Evolutionary conservation across 2,888 invertebrate genomes (phyloP).

Genomic region (Lasioglossum marginatum): DNA sequence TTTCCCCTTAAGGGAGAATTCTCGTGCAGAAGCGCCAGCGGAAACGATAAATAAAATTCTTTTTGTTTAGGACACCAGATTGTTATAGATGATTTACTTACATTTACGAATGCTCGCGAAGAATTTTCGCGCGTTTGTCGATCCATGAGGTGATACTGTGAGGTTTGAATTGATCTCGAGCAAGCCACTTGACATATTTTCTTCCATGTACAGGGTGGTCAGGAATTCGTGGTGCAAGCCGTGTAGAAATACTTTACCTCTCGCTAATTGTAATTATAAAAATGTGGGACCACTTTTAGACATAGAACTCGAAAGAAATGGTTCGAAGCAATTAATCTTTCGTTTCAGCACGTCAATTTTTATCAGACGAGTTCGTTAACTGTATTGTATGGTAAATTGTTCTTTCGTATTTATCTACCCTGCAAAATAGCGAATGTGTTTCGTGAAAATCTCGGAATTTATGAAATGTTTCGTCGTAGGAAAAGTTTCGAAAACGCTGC

Average conservation of each 20-base stretch:
- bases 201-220: conserved; percentile 3
- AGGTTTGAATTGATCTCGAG: not conserved
- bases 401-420: no score
- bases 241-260: not conserved
- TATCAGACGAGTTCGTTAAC: not conserved
- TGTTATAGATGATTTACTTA: not conserved
- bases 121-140: conserved; percentile 15
- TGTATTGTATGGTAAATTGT: no score
- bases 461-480: no score
- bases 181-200: conserved; percentile 9
- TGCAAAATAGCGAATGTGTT: no score
- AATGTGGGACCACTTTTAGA: not conserved
- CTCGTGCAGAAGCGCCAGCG: no score
- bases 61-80: not conserved
- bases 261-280: conserved; percentile 9
- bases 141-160: conserved; percentile 11
- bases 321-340: not conserved
- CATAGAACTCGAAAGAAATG: not conserved
- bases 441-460: no score
- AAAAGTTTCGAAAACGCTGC: no score
- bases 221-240: not conserved
- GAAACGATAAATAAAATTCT: not conserved
- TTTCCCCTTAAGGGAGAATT: no score
- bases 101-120: not conserved
- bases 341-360: not conserved